Evolutionary conservation across 2,113 vertebrate genomes (phyloP).

Genomic region (Apus apus): DNA sequence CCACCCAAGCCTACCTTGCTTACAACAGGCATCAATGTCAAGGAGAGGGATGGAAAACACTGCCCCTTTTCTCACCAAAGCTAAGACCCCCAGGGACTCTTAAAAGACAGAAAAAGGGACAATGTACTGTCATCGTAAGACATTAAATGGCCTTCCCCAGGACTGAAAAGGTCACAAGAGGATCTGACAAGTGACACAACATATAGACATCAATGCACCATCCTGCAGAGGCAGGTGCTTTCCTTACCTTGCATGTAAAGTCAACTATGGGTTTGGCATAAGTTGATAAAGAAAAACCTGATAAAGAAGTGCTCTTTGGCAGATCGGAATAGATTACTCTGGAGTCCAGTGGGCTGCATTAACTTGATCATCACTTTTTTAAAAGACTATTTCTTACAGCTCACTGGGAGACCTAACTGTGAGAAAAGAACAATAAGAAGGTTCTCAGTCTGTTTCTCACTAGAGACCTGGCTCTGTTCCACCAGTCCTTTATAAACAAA

Average conservation of each 20-base stretch:
- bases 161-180: not conserved
- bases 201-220: not conserved
- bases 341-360: not conserved
- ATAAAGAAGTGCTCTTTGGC: not conserved
- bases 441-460: not conserved
- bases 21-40: not conserved
- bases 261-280: not conserved
- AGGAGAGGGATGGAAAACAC: not conserved
- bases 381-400: not conserved
- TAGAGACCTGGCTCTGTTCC: not conserved
- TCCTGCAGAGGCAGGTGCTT: not conserved
- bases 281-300: not conserved
- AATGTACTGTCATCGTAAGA: not conserved
- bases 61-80: not conserved
- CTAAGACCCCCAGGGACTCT: not conserved
- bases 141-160: not conserved
- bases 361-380: not conserved
- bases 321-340: not conserved
- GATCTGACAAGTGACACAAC: not conserved
- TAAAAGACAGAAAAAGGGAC: not conserved
- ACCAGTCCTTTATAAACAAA: not conserved
- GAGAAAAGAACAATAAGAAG: not conserved
- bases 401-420: not conserved
- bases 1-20: not conserved
- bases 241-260: not conserved